A percentile compares a stretch with the other conserved stretches of the same genome.
These are phyloP conservation scores for Xestia rhomboidea DNA, from an alignment of 2,888 invertebrate species.

Conservation along the genomic window DNA sequence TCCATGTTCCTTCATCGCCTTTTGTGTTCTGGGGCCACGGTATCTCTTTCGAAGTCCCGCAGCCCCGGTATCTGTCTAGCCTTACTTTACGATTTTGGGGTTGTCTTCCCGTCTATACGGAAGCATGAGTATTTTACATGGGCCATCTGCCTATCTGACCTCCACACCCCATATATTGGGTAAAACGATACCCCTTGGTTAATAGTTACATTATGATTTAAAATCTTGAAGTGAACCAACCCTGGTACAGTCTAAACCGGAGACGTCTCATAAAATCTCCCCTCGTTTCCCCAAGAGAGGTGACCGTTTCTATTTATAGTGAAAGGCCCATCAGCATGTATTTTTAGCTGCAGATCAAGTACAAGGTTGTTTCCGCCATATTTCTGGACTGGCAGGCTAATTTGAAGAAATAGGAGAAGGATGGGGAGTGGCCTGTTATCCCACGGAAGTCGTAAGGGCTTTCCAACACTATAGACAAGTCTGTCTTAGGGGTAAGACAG, in stretches of 20 bases:
- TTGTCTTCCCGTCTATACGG: too few relatives aligned
- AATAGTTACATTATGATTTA: too few relatives aligned
- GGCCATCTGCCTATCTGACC: too few relatives aligned
- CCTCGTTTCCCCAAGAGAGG: conserved; percentile 26
- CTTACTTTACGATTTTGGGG: background rate
- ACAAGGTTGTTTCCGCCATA: conserved; percentile 49
- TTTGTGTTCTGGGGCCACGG: too few relatives aligned
- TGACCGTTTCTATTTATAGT: conserved; percentile 58
- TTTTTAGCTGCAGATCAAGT: conserved; percentile 57
- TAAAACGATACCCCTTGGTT: background rate
- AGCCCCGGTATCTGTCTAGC: too few relatives aligned
- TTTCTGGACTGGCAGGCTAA: conserved; percentile 29
- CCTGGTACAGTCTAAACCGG: conserved; percentile 28
- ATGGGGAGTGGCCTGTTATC: conserved; percentile 25
- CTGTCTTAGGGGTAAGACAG: too few relatives aligned
- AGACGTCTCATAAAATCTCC: conserved; percentile 45
- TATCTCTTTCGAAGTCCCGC: too few relatives aligned
- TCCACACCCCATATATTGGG: background rate
- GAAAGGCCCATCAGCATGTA: conserved; percentile 32
- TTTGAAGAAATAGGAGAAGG: conserved; percentile 44
- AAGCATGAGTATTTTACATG: too few relatives aligned
- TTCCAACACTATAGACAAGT: too few relatives aligned
- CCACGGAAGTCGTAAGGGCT: background rate
- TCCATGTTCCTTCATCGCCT: too few relatives aligned
- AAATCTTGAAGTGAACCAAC: background rate